Evolutionary conservation across 2,113 vertebrate species (phyloP).

Genomic region (Phrynocephalus versicolor): DNA sequence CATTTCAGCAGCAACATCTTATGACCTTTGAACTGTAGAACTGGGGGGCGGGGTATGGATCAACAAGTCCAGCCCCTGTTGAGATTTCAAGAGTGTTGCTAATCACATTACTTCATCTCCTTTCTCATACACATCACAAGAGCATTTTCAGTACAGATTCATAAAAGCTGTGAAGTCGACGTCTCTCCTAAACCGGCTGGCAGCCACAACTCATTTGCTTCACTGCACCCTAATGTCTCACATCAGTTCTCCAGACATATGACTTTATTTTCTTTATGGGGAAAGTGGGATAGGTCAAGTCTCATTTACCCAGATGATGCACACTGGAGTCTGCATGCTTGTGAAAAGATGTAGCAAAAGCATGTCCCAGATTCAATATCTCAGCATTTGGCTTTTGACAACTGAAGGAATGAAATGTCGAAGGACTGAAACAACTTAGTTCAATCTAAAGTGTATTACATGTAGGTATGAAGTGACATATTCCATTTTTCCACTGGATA

Average conservation of each 20-base stretch:
- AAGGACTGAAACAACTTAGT: not conserved
- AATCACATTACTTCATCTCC: not conserved
- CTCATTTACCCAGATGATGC: conserved; percentile 46
- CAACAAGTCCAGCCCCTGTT: too few species aligned
- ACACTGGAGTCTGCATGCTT: conserved; percentile 3
- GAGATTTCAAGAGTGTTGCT: too few species aligned
- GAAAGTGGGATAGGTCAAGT: conserved; percentile 34
- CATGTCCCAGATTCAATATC: conserved; percentile 13
- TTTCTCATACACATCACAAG: not conserved
- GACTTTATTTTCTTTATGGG: conserved; percentile 42
- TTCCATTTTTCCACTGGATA: not conserved
- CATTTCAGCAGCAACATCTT: too few species aligned
- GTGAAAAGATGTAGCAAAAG: conserved; percentile 19
- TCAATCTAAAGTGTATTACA: not conserved
- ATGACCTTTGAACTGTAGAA: too few species aligned
- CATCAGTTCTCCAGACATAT: conserved; percentile 46
- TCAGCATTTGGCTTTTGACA: not conserved
- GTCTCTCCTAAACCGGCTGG: conserved; percentile 19
- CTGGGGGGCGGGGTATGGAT: too few species aligned
- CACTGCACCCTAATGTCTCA: conserved; percentile 24
- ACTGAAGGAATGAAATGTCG: not conserved
- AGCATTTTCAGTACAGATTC: not conserved
- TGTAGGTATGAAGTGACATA: not conserved
- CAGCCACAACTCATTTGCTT: conserved; percentile 48
- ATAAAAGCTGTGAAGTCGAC: conserved; percentile 36